Evolutionary conservation across 2,113 vertebrate species (phyloP), one percentile per base, ranked within the genome.

Genomic region (Colinus virginianus): DNA sequence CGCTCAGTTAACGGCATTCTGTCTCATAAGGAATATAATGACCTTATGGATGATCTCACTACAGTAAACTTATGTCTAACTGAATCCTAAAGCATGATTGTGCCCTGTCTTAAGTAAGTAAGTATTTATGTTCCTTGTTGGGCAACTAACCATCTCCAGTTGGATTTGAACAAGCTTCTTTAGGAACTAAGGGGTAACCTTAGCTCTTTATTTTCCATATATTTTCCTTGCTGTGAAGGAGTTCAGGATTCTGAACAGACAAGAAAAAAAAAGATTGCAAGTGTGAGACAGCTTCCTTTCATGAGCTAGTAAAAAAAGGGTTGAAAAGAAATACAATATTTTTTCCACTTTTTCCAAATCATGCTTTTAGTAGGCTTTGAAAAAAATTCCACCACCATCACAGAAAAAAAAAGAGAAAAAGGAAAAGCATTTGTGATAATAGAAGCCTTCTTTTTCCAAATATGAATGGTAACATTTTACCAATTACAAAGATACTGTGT

Each of bases 401-500:
- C 10, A 75, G 6, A 0, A 76, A 83, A 30, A 7, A 22, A 85
- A 6, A 62, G 69, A 72, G 84, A 42, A 25, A 64, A 81, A n/a
- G 2, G 4, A 66, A 81, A 84, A 83, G 3, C 11, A 45, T 28
- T 45, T 66, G 4, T 62, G 10, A 62, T 48, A 34, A 55, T 11
- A 11, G 11, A 25, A 77, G 15, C 38, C 62, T 84, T 23, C 18
- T 76, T 66, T 66, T 67, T 72, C n/a, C 20, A 79, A n/a, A 74
- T 89, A 63, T 67, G 28, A 87, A n/a, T 82, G 22, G 28, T 32
- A 93, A 45, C 1, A 30, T 89, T 69, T 93, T 42, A 40, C 25
- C 55, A 88, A 15, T 34, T 84, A 20, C 62, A 93, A 95, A 90
- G 74, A 95, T 25, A 89, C 40, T 40, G 43, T 19, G 55, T 22